A percentile compares a stretch with the other conserved stretches of the same genome.
phyloP scores from a whole-genome alignment of 2,797 vertebrate genomes.

The Spinus pinus region DNA sequence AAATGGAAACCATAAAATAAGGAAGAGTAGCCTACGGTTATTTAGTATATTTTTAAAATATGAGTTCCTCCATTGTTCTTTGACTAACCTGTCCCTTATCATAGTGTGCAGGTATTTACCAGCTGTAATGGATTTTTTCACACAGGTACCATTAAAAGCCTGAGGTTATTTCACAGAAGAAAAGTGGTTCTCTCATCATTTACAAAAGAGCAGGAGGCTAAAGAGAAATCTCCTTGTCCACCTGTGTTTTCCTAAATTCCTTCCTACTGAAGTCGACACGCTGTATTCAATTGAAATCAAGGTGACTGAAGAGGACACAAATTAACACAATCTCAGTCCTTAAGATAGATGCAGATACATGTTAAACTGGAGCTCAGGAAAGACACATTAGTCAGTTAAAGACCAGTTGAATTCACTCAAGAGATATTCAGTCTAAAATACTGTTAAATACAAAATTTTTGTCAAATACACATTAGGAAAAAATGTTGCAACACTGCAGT shows the following conservation, averaged over 20 bases:
- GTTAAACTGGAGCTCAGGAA: neutral
- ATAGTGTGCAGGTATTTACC: neutral
- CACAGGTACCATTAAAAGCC: neutral
- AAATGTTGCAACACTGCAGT: neutral
- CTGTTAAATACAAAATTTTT: neutral
- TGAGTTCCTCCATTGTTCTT: neutral
- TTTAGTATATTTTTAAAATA: neutral
- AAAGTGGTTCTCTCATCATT: neutral
- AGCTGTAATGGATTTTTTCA: neutral
- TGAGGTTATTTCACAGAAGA: neutral
- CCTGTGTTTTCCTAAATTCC: neutral
- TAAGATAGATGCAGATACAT: accelerated
- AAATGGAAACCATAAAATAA: neutral
- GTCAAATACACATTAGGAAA: neutral
- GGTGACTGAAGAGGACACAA: neutral
- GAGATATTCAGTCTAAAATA: neutral
- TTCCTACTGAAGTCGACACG: neutral
- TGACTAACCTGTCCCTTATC: neutral
- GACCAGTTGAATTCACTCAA: neutral
- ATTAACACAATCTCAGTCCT: neutral
- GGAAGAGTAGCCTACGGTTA: accelerated
- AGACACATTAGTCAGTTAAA: neutral
- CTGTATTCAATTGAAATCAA: neutral
- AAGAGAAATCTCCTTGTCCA: neutral
- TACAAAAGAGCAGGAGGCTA: neutral